Evolutionary conservation across 1,140 invertebrate species (phyloP), one percentile per base, ranked within the genome.

Genomic region (Steinernema khuongi): DNA sequence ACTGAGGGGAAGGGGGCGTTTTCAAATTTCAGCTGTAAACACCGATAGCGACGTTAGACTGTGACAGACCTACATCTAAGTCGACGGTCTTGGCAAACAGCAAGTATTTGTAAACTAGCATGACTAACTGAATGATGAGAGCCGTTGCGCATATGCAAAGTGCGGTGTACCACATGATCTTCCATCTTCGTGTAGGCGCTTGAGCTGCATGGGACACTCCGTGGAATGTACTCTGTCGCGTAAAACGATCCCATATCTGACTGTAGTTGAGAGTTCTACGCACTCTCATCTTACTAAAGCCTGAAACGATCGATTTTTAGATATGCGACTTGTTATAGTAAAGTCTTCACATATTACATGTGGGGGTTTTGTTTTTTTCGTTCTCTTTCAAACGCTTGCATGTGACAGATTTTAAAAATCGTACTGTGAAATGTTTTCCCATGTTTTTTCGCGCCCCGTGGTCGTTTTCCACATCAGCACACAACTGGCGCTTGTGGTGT

Each of bases 1-100:
- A 84, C 83, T n/a, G 77, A 79, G 4, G 83, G 83, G 68, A 84
- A 84, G 31, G 83, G 83, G 19, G 82, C 84, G 67, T 85, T 85
- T 82, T 85, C 81, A 70, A 84, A 84, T 85, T 84, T 84, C 50
- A 85, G 75, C 82, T 84, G 44, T 77, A 83, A 74, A 19, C 70
- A 22, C 26, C 17, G 29, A 50, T 17, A 44, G 22, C 26, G 44
- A 43, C n/a, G 32, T 36, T 22, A n/a, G 50, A n/a, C 31, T 33
- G 1, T 19, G 2, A 30, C 43, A 30, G 71, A 81, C 74, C 76
- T 60, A 83, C 83, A 80, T 83, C 83, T 28, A 83, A 69, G 72
- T 83, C 82, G 31, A 85, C 82, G 18, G 81, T 85, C 80, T 85
- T 83, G 11, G 74, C 73, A 74, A 80, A 85, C 60, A 72, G 67